Base-by-base conservation (phyloP, 2,888 invertebrate genomes). In the Autographa gamma region DNA sequence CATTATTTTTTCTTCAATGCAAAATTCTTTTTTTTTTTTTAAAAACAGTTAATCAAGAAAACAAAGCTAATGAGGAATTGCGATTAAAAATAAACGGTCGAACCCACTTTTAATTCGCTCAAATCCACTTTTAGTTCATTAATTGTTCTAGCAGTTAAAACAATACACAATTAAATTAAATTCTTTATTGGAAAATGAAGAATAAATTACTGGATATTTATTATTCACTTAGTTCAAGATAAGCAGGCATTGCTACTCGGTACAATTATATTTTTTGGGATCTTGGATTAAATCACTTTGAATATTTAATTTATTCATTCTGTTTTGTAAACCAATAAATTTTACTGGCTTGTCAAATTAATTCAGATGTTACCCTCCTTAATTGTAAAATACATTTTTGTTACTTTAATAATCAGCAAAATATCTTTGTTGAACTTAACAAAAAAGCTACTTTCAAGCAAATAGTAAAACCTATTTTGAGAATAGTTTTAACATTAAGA, bases 121-220 rank as follows among this genome's bases (percentile, higher is more conserved):
- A 18, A 54, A 54, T 19, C 11, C 34, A 34, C 34, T 11, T 13
- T 25, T 25, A 25, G 54, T 19, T 25, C 54, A 54, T 54, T n/a
- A n/a, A n/a, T 54, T 18, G 11, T 18, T 18, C 54, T 11, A n/a
- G 18, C 41, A 19, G 52, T 14, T 43, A 5, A 31, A 9, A 43
- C 16, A 31, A 4, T 13, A 31, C 34, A 65, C 56, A 64, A 60
- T 78, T 59, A 38, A 56, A 65, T 66, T 59, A 31, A 63, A 66
- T 74, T 54, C 11, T 48, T 67, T 48, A 18, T 65, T 67, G n/a
- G 52, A 74, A 63, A 74, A 18, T 18, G 16, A 9, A 34, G 18
- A 73, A 31, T 43, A 13, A 38, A 66, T 59, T 58, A 25, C 43
- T 61, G 13, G 41, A 56, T 63, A 63, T 59, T 61, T 34, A 4